These are phyloP conservation scores for Orthosia gothica DNA, from an alignment of 2,888 invertebrate genomes.

Conservation along the genomic window DNA sequence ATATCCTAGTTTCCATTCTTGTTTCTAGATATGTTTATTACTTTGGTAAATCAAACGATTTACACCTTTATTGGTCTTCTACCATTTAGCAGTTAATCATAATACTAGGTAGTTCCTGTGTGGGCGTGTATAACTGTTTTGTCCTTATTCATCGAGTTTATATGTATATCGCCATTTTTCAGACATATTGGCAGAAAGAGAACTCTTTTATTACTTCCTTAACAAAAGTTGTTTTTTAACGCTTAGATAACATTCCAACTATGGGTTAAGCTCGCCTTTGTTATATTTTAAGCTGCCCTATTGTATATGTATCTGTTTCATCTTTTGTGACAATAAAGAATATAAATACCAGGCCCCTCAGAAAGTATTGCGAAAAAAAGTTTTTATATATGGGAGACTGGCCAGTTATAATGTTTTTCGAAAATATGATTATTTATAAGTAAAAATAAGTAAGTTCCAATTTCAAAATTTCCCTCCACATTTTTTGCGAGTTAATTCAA, in stretches of 20 bases:
- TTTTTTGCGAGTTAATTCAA: too few species aligned
- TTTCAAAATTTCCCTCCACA: too few species aligned
- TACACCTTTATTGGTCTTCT: background rate
- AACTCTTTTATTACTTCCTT: background rate
- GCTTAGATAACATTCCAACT: background rate
- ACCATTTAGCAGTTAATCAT: background rate
- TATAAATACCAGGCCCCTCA: too few species aligned
- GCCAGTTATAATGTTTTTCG: too few species aligned
- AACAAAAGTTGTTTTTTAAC: background rate
- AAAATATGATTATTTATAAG: too few species aligned
- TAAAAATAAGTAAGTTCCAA: too few species aligned
- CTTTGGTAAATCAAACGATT: background rate
- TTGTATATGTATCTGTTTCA: too few species aligned
- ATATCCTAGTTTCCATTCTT: conserved; percentile 3
- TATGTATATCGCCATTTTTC: background rate
- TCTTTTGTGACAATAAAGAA: background rate
- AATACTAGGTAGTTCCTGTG: background rate
- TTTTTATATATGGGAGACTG: too few species aligned
- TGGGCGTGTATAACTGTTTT: background rate
- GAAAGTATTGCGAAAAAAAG: too few species aligned
- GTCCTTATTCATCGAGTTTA: background rate
- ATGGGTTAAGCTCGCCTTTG: too few species aligned
- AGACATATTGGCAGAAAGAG: background rate
- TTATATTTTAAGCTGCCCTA: too few species aligned
- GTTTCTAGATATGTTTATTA: background rate